These are phyloP conservation scores for Laspeyria flexula DNA, from an alignment of 2,888 invertebrate genomes.

Conservation along the genomic window DNA sequence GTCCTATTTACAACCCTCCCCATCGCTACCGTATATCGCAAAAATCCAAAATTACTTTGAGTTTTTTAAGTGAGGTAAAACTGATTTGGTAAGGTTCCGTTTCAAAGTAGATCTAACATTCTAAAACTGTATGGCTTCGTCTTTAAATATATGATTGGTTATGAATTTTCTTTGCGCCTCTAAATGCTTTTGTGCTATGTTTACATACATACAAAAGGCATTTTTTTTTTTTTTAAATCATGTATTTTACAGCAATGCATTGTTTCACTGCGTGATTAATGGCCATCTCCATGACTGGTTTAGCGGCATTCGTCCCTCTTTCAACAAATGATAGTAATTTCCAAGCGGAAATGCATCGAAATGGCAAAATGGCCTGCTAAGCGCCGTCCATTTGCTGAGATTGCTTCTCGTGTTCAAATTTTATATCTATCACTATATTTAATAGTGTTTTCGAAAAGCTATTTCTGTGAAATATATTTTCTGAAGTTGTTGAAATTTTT, in stretches of 20 bases:
- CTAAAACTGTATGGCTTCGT: not conserved
- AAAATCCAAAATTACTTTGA: conserved; percentile 47
- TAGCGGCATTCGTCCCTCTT: conserved; percentile 70
- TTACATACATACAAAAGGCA: no score
- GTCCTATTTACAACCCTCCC: conserved; percentile 33
- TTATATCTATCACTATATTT: conserved; percentile 62
- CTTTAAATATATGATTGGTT: not conserved
- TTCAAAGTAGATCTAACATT: conserved; percentile 4
- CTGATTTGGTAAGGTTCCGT: conserved; percentile 31
- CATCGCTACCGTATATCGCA: conserved; percentile 31
- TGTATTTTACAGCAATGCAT: conserved; percentile 17
- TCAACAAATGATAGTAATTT: conserved; percentile 82
- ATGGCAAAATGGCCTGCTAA: conserved; percentile 81
- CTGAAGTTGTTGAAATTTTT: conserved; percentile 33
- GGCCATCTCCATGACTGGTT: conserved; percentile 60
- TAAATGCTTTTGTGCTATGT: no score
- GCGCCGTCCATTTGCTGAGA: conserved; percentile 76
- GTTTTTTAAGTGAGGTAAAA: conserved; percentile 37
- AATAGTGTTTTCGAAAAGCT: conserved; percentile 45
- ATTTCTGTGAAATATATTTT: conserved; percentile 39
- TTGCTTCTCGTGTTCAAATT: conserved; percentile 74
- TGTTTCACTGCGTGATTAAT: conserved; percentile 46
- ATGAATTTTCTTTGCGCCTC: not conserved
- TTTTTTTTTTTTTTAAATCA: no score
- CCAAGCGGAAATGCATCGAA: conserved; percentile 82